Evolutionary conservation across 2,797 vertebrate genomes (phyloP), one percentile per base, ranked within the genome.

Genomic region (Pelodytes ibericus): DNA sequence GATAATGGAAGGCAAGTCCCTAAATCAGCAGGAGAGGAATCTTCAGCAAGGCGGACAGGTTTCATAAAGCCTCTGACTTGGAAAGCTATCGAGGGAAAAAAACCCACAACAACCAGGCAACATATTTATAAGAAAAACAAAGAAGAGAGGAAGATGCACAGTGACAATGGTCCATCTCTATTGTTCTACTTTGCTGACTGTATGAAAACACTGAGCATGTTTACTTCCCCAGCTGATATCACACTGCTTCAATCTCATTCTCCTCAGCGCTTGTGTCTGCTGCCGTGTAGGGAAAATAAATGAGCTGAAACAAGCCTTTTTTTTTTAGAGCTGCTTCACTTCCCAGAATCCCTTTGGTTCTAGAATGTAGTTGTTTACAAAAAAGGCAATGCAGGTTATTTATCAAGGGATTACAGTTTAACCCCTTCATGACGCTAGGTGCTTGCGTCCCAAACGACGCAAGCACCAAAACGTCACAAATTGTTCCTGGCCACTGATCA

Each of bases 211-310:
- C 13, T 24, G 67, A 57, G 31, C 11, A 26, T 25, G 9, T 24
- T 27, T 70, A 18, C 15, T 33, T 70, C 53, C 49, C 67, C 47
- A 53, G 30, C 67, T 58, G 33, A 22, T 53, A 58, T 58, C n/a
- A 9, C 67, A 57, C 47, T 69, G 24, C 57, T 70, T 26, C 67
- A 26, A 27, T 70, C 20, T 57, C 66, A 69, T 71, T 71, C 36
- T 56, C 16, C 39, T 60, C 2, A 22, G 15, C 11, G 10, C 13
- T 30, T 31, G 66, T 18, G 22, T 69, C 64, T 56, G 27, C 47
- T 68, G 29, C 31, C 49, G 57, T 27, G 33, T 57, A 58, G 22
- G 22, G 30, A 26, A 57, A 69, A 70, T 58, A 70, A 67, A 70
- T 56, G 31, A 70, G 31, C 27, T 57, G 49, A 56, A 56, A 69